Percentiles rank a stretch among this genome's conserved stretches.
These are phyloP conservation scores for Ips typographus DNA, from an alignment of 1,140 invertebrate species.

Conservation along the genomic window DNA sequence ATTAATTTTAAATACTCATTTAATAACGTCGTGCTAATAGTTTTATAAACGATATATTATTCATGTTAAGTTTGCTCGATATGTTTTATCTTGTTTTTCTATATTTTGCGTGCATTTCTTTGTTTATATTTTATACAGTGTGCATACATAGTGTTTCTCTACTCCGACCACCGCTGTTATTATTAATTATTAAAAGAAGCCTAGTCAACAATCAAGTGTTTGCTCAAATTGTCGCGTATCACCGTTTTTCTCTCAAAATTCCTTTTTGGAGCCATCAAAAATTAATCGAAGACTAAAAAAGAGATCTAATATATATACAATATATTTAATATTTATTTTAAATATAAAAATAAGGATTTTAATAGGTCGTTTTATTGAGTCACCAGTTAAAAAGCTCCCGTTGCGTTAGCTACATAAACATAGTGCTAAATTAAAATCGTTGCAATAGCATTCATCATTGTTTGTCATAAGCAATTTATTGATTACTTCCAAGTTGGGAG, in stretches of 20 bases:
- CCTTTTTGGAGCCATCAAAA: constrained; percentile 10
- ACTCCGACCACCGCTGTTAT: background rate
- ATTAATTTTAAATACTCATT: constrained; percentile 5
- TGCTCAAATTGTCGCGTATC: constrained; percentile 11
- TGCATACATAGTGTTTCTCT: constrained; percentile 12
- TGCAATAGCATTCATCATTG: too few relatives aligned
- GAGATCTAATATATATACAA: constrained; percentile 21
- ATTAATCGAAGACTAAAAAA: constrained; percentile 8
- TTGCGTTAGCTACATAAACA: too few relatives aligned
- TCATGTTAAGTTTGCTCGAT: constrained; percentile 9
- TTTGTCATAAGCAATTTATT: too few relatives aligned
- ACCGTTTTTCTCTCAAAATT: background rate
- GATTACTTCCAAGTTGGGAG: too few relatives aligned
- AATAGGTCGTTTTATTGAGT: background rate
- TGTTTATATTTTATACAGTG: constrained; percentile 16
- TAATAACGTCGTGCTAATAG: constrained; percentile 2
- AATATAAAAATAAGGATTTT: constrained; percentile 17
- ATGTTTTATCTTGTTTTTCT: constrained; percentile 11
- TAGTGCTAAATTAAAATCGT: too few relatives aligned
- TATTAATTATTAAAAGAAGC: too few relatives aligned
- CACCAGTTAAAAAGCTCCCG: too few relatives aligned
- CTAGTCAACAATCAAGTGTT: constrained; percentile 13
- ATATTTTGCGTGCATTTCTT: constrained; percentile 12
- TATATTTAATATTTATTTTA: constrained; percentile 26
- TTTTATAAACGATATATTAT: background rate